These are phyloP conservation scores for Xiphophorus couchianus DNA, from an alignment of 2,113 vertebrate species.

Conservation along the genomic window DNA sequence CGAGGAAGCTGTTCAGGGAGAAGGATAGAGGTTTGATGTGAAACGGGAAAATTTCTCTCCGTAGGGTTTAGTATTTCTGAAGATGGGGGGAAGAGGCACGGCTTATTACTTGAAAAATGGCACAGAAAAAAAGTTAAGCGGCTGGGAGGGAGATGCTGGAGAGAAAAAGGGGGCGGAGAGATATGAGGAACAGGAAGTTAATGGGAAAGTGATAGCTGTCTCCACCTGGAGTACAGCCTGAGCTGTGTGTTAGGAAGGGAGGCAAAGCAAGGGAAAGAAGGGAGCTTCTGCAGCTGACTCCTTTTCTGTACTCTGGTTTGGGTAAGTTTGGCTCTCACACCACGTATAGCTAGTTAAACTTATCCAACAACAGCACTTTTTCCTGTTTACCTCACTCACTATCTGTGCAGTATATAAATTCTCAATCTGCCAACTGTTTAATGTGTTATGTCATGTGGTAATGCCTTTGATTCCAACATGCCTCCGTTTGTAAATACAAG, in stretches of 20 bases:
- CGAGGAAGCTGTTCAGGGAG: slow-evolving; percentile 45
- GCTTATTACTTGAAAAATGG: slow-evolving; percentile 66
- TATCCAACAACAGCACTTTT: slow-evolving; percentile 82
- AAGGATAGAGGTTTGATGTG: slow-evolving; percentile 30
- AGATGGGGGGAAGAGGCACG: slow-evolving; percentile 40
- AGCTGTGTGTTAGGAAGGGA: slow-evolving; percentile 61
- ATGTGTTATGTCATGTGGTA: slow-evolving; percentile 99
- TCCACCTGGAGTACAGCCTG: slow-evolving; percentile 76
- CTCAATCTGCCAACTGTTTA: slow-evolving; percentile 96
- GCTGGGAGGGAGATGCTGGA: slow-evolving; percentile 61
- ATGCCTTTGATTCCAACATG: slow-evolving; percentile 99
- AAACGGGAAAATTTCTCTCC: slow-evolving; percentile 36
- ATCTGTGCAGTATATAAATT: slow-evolving; percentile 90
- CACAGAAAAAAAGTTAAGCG: slow-evolving; percentile 61
- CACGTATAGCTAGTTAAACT: slow-evolving; percentile 55
- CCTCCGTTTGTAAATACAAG: slow-evolving; percentile 99
- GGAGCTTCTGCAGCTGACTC: slow-evolving; percentile 66
- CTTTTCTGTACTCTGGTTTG: slow-evolving; percentile 56
- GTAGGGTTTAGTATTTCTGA: slow-evolving; percentile 68
- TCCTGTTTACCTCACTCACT: slow-evolving; percentile 85
- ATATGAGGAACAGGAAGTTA: slow-evolving; percentile 76
- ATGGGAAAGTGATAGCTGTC: slow-evolving; percentile 78
- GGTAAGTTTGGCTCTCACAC: slow-evolving; percentile 73
- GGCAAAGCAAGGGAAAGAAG: slow-evolving; percentile 67
- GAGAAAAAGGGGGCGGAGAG: slow-evolving; percentile 65